Base-by-base conservation (phyloP, 2,888 invertebrate genomes). In the Augochlorella aurata region DNA sequence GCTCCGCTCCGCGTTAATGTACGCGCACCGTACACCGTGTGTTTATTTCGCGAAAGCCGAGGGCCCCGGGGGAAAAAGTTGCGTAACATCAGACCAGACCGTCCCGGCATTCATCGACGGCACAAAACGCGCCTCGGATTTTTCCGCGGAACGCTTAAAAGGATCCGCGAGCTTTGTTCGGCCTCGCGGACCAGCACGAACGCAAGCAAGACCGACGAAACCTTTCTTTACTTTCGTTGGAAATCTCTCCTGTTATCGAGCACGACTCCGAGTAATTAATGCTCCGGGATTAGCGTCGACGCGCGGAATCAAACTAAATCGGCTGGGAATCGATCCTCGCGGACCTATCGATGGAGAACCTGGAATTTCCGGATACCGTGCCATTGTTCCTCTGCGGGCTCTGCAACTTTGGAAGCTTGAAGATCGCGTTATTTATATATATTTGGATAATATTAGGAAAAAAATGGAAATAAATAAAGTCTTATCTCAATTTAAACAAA, bases 51-150 rank as follows among this genome's bases (percentile, higher is more conserved):
- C 38, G 73, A 10, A 68, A 72, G 49, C 38, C 74, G 61, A 61
- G 61, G 38, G 38, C 29, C 50, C 50, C 65, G n/a, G 54, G 74
- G 47, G 70, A 74, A 67, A 70, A 74, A 71, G 58, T 61, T 71
- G 61, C 47, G 67, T 44, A 68, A 80, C 81, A 74, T 80, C 81
- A 75, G 81, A 71, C 24, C 81, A 58, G 52, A 70, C 70, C 65
- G 71, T 44, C 58, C 58, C 7, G 58, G 58, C 58, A 81, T 81
- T 81, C 81, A 81, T 80, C 74, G 74, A 29, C 29, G 18, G 14
- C 65, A 81, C 74, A 81, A 81, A 81, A 80, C 80, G 16, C 52
- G 74, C 38, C 44, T 24, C 45, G 81, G 52, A 63, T 70, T 75
- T 74, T 74, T 58, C 74, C 70, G 18, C 74, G 47, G 61, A 24